Base-by-base conservation (phyloP, 2,113 vertebrate genomes). In the Syrmaticus mikado region DNA sequence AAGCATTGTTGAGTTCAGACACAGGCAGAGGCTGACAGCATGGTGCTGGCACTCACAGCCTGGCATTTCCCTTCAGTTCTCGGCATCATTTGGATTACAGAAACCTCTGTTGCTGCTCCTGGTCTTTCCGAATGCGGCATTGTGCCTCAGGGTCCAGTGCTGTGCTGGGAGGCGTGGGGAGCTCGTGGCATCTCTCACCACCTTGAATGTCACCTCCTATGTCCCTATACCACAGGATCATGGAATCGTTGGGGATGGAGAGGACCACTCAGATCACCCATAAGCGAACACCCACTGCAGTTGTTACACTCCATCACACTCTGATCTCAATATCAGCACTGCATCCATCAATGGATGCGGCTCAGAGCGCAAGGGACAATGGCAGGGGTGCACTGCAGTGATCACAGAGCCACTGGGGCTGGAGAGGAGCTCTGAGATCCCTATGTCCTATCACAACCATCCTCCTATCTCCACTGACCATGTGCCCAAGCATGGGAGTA, bases 1-100 rank as follows among this genome's bases (percentile, higher is more conserved):
- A 71, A 82, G 25, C 87, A 73, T 84, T 91, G 72, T 89, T 57
- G 97, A 97, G 97, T 92, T 41, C 0, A 34, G 93, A 97, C 97
- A 94, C 0, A 77, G 94, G n/a, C 17, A 74, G 45, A 67, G 36
- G 36, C 92, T 86, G 88, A 36, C 9, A 2, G 53, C 25, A 28
- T 2, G 18, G 65, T 50, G 79, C 62, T 66, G 91, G 36, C 1
- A 25, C 0, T 21, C 10, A 21, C n/a, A 8, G 55, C 50, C 30
- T 6, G 50, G 28, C 36, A 7, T 11, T 24, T 45, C 50, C 9
- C 46, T 55, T 34, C 41, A 0, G 1, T 1, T 0, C 28, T 68
- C 0, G 2, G 77, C 38, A 50, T 20, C 8, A 7, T 15, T 60
- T 0, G 17, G 79, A 9, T 67, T 24, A 53, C 41, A 8, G 25